Evolutionary conservation across 2,113 vertebrate species (phyloP).

Genomic region (Passer domesticus): DNA sequence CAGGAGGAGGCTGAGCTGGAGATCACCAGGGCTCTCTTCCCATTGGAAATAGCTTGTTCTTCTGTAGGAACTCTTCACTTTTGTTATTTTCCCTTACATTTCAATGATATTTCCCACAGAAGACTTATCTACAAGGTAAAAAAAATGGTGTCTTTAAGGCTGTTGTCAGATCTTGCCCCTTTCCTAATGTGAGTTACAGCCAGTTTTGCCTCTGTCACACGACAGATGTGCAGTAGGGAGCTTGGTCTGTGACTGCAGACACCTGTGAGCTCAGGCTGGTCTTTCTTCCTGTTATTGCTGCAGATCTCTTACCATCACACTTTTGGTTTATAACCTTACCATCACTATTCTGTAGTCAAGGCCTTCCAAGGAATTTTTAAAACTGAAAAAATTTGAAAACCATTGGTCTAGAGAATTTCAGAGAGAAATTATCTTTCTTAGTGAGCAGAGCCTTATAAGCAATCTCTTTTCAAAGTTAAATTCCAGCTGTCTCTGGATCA

Average conservation of each 20-base stretch:
- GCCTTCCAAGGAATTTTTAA: neutral
- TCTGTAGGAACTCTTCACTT: neutral
- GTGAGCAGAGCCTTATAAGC: neutral
- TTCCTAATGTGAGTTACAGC: neutral
- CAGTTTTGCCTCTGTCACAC: fast-evolving
- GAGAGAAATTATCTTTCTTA: neutral
- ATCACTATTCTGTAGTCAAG: neutral
- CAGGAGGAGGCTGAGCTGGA: neutral
- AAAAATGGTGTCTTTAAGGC: neutral
- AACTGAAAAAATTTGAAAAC: neutral
- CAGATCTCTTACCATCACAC: neutral
- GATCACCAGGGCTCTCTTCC: neutral
- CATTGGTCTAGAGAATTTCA: neutral
- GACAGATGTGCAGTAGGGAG: neutral
- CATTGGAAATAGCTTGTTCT: neutral
- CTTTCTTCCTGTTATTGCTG: neutral
- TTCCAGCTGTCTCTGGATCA: neutral
- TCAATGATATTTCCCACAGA: neutral
- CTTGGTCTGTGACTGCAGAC: neutral
- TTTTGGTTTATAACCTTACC: neutral
- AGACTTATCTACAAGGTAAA: neutral
- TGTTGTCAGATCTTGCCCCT: neutral
- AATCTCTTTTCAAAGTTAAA: neutral
- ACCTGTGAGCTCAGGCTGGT: neutral
- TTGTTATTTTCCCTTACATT: neutral